Percentiles rank a stretch among this genome's conserved stretches.
phyloP scores from a whole-genome alignment of 2,888 invertebrate genomes.

The Drosophila conformis region DNA sequence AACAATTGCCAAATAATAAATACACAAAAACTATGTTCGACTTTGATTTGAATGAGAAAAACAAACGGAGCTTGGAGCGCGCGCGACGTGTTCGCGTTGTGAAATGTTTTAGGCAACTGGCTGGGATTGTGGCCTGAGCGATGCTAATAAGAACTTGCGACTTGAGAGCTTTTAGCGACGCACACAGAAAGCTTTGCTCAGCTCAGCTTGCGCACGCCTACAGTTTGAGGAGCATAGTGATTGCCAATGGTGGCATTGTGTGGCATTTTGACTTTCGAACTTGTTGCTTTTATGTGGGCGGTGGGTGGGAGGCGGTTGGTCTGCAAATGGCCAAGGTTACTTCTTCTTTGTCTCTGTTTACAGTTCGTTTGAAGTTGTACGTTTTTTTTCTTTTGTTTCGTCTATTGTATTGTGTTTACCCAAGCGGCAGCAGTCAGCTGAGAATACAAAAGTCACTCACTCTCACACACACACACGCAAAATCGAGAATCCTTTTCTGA shows the following conservation, averaged over 20 bases:
- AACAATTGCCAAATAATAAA: constrained; percentile 28
- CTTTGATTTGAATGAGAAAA: constrained; percentile 21
- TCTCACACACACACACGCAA: constrained; percentile 4
- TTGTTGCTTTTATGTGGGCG: constrained; percentile 57
- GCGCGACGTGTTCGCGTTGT: constrained; percentile 42
- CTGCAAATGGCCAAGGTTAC: constrained; percentile 47
- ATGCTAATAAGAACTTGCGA: constrained; percentile 68
- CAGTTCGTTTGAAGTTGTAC: constrained; percentile 1
- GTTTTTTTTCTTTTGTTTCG: background rate
- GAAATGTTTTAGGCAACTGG: constrained; percentile 55
- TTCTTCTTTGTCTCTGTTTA: constrained; percentile 27
- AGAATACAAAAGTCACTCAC: constrained; percentile 9
- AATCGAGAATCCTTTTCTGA: constrained; percentile 10
- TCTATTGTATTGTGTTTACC: constrained; percentile 21
- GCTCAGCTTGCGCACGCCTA: constrained; percentile 44
- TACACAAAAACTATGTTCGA: constrained; percentile 47
- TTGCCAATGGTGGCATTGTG: constrained; percentile 32
- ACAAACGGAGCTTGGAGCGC: background rate
- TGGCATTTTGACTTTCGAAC: constrained; percentile 41
- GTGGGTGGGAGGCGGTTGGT: constrained; percentile 7
- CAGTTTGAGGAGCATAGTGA: constrained; percentile 41
- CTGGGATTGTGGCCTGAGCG: constrained; percentile 30
- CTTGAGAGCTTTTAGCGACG: constrained; percentile 61
- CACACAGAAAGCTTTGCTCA: constrained; percentile 30
- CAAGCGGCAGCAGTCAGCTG: constrained; percentile 30